phyloP scores from a whole-genome alignment of 2,797 vertebrate genomes.

The Uromys caudimaculatus region DNA sequence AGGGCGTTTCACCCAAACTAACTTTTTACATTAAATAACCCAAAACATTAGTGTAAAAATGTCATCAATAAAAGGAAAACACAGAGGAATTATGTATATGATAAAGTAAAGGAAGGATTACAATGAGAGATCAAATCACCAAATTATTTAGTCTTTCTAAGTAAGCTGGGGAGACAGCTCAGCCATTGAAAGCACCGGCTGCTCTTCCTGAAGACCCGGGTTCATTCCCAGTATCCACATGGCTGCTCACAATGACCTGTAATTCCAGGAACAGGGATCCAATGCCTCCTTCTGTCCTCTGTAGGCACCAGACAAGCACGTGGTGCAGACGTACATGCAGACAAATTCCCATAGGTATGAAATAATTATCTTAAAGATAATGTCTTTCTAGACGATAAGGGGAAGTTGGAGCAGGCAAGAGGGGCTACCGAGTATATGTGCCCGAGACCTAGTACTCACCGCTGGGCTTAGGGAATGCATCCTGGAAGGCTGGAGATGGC shows the following conservation, averaged over 20 bases:
- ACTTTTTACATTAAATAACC: conserved; percentile 31
- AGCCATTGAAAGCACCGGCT: neutral
- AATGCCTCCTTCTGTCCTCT: neutral
- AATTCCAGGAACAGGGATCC: neutral
- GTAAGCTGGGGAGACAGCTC: neutral
- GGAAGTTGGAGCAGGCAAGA: neutral
- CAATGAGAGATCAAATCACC: conserved; percentile 25
- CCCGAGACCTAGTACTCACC: neutral
- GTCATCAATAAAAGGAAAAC: conserved; percentile 58
- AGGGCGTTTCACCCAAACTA: conserved; percentile 6
- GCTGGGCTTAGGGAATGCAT: neutral
- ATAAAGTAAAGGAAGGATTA: neutral
- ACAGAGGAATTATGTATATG: neutral
- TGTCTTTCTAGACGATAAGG: conserved; percentile 23
- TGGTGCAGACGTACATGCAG: neutral
- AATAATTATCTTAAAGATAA: neutral
- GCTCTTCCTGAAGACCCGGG: neutral
- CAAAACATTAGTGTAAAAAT: conserved; percentile 48
- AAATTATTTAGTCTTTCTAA: conserved; percentile 27
- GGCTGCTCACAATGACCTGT: neutral
- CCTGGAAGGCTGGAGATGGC: neutral
- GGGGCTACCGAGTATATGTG: neutral
- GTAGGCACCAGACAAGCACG: neutral
- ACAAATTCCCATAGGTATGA: neutral
- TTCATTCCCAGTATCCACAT: neutral